Percentiles rank a stretch among this genome's conserved stretches.
Conservation (phyloP, 2,888 invertebrate genomes). For the Nephrotoma guestfalica region DNA sequence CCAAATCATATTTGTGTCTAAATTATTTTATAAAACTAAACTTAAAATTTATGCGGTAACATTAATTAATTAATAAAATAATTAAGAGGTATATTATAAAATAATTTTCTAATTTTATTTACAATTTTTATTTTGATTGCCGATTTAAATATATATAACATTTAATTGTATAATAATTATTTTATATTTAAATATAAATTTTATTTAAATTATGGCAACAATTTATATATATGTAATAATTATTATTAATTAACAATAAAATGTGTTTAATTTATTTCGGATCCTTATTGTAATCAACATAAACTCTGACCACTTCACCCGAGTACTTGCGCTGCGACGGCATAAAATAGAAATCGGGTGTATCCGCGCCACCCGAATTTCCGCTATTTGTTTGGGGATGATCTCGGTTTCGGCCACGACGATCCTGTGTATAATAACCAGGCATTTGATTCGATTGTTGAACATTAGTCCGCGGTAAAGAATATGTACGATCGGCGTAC, state of each 20-base stretch:
- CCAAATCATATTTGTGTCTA: background rate
- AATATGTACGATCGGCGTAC: constrained; percentile 50
- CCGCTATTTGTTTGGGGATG: constrained; percentile 19
- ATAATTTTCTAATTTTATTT: background rate
- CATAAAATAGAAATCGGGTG: constrained; percentile 86
- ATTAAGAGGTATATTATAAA: background rate
- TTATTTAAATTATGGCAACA: background rate
- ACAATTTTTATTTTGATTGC: background rate
- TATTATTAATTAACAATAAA: background rate
- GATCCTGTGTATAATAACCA: constrained; percentile 40
- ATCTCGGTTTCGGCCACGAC: constrained; percentile 26
- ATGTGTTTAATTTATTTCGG: constrained; percentile 34
- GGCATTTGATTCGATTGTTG: constrained; percentile 33
- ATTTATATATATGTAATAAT: background rate
- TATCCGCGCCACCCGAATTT: constrained; percentile 28
- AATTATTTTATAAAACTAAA: background rate
- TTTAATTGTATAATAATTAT: too few species aligned
- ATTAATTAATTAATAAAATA: background rate
- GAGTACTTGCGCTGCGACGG: constrained; percentile 87
- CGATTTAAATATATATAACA: background rate
- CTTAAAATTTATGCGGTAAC: background rate
- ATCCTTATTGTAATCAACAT: constrained; percentile 65
- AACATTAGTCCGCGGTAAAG: constrained; percentile 51
- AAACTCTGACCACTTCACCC: constrained; percentile 75
- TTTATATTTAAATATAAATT: too few species aligned